Base-by-base conservation (phyloP, 2,888 invertebrate species). In the Melieria omissa region DNA sequence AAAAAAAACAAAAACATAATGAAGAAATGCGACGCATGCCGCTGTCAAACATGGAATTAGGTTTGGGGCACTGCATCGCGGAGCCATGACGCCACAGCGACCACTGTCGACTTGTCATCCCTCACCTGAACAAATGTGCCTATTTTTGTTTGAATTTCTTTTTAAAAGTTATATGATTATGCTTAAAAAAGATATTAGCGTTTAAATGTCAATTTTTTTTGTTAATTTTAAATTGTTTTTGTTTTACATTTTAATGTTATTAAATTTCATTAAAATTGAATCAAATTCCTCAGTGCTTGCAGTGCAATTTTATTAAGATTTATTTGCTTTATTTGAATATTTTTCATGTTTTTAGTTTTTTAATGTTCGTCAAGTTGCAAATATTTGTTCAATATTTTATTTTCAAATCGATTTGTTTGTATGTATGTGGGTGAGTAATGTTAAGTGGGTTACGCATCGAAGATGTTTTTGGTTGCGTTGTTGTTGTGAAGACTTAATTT, bases 241-340 rank as follows among this genome's bases (percentile, higher is more conserved):
- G 29, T 29, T 29, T 29, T 29, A 29, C 29, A 29, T 29, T 29
- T 29, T 29, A 29, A 29, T 29, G 29, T 29, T 29, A 29, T 29
- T 29, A 29, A 29, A 29, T 29, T 29, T 73, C 73, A 74, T 76
- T 84, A 84, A 83, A 83, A 84, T 85, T 84, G 83, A 84, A 85
- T 86, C 86, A 87, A 87, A 86, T 87, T 85, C 87, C 87, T 86
- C 86, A 86, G 86, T 87, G 87, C 87, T 86, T 87, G 87, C 87
- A 87, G 86, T 86, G 87, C 86, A 83, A 76, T 77, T 76, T 78
- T 80, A 79, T 80, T 67, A 58, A 64, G 44, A 41, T 64, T 57
- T 16, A 55, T 55, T 47, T 77, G 55, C 72, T 69, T 73, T 73
- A 71, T 60, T 46, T 73, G 63, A 68, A 70, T 64, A 65, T 74